phyloP scores from a whole-genome alignment of 2,888 invertebrate genomes.

The Harpagoxenus sublaevis region DNA sequence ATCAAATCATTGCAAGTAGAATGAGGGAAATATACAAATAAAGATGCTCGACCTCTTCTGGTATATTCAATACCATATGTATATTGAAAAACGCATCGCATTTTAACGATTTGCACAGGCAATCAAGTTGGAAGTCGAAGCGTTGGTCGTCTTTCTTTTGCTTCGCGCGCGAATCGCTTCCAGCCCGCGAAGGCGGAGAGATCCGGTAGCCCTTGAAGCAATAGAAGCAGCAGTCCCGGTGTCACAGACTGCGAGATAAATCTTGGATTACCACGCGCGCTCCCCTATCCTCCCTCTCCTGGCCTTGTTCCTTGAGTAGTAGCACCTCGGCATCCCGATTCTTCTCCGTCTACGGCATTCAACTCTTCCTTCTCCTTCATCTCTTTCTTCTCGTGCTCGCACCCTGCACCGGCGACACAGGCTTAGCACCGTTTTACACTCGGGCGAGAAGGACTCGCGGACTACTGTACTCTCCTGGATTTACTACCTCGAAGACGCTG shows the following conservation, averaged over 20 bases:
- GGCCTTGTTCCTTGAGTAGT: slow-evolving; percentile 65
- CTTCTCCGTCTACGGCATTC: slow-evolving; percentile 45
- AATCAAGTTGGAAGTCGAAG: slow-evolving; percentile 22
- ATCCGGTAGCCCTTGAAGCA: slow-evolving; percentile 75
- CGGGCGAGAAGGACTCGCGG: slow-evolving; percentile 70
- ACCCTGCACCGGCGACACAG: slow-evolving; percentile 69
- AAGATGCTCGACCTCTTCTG: background rate
- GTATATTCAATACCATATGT: background rate
- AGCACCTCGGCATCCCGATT: slow-evolving; percentile 69
- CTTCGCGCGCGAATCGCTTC: slow-evolving; percentile 49
- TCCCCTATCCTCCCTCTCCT: slow-evolving; percentile 67
- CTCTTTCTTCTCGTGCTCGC: slow-evolving; percentile 43
- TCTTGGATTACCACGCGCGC: slow-evolving; percentile 83
- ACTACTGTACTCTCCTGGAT: slow-evolving; percentile 71
- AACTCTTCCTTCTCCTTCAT: slow-evolving; percentile 29
- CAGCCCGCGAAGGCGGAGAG: slow-evolving; percentile 64
- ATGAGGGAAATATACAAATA: background rate
- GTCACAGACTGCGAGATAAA: slow-evolving; percentile 83
- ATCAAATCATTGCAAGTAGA: background rate
- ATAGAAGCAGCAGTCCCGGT: slow-evolving; percentile 71
- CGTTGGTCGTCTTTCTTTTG: slow-evolving; percentile 10
- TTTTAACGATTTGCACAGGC: background rate
- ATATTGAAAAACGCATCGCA: background rate
- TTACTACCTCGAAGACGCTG: slow-evolving; percentile 46
- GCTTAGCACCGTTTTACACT: slow-evolving; percentile 80